Evolutionary conservation across 1,140 invertebrate genomes (phyloP).

Genomic region (Drosophila burlai): DNA sequence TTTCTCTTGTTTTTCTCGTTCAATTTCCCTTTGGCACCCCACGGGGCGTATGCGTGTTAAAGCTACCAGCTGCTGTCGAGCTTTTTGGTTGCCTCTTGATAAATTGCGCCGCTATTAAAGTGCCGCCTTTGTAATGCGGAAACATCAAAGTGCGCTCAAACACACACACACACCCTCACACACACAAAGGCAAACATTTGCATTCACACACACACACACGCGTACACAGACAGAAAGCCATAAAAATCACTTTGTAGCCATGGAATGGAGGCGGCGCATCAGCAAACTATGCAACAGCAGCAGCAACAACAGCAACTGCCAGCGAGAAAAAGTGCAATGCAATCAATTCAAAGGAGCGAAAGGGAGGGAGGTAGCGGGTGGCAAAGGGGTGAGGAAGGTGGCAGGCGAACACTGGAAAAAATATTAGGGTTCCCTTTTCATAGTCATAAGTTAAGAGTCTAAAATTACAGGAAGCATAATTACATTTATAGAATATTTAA

Average conservation of each 20-base stretch:
- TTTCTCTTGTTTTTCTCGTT: conserved; percentile 8
- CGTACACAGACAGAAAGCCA: conserved; percentile 62
- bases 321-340: conserved; percentile 74
- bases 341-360: conserved; percentile 74
- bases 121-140: conserved; percentile 76
- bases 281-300: conserved; percentile 77
- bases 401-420: conserved; percentile 4
- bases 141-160: conserved; percentile 73
- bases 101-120: conserved; percentile 74
- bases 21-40: conserved; percentile 14
- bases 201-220: conserved; percentile 52
- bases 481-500: background rate
- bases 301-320: conserved; percentile 42
- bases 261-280: conserved; percentile 74
- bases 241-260: conserved; percentile 81
- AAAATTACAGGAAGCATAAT: background rate
- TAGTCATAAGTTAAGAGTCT: too few species aligned
- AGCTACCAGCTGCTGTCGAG: conserved; percentile 65
- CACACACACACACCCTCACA: conserved; percentile 22
- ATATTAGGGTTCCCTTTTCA: background rate
- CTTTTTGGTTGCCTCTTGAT: conserved; percentile 67
- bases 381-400: background rate
- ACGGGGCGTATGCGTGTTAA: conserved; percentile 79
- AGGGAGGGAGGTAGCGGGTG: background rate
- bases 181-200: conserved; percentile 58